Percentiles rank a stretch among this genome's conserved stretches.
Evolutionary conservation across 2,113 vertebrate species (phyloP).

Genomic region (Thalassarche chlororhynchos): DNA sequence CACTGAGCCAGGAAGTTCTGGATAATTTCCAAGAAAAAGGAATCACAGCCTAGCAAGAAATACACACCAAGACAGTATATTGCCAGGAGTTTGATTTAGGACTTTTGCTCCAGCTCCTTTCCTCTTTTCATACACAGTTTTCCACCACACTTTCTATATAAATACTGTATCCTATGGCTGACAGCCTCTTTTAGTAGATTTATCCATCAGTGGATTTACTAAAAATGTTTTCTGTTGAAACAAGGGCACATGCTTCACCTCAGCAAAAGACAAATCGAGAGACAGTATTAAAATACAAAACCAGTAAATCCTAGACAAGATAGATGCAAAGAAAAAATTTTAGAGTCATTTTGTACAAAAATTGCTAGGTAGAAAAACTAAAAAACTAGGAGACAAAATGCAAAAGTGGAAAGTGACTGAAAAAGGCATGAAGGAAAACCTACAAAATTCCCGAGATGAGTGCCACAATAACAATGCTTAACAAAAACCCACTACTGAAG

Average conservation of each 20-base stretch:
- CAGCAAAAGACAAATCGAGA: not conserved
- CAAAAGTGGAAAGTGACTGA: not conserved
- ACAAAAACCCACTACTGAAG: not conserved
- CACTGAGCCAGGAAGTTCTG: not conserved
- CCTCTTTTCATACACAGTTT: conserved; percentile 50
- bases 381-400: not conserved
- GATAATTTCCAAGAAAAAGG: conserved; percentile 37
- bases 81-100: conserved; percentile 46
- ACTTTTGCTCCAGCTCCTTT: conserved; percentile 4
- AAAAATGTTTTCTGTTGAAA: conserved; percentile 39
- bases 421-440: not conserved
- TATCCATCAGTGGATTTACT: conserved; percentile 19
- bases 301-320: not conserved
- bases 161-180: conserved; percentile 19
- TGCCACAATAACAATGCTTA: not conserved
- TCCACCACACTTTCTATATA: conserved; percentile 51
- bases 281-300: not conserved
- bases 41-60: conserved; percentile 23
- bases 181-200: conserved; percentile 27
- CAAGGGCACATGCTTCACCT: conserved; percentile 23
- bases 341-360: not conserved
- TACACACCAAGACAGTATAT: conserved; percentile 34
- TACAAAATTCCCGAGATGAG: not conserved
- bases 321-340: not conserved
- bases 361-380: not conserved